These are phyloP conservation scores for Apogon talboti DNA, from an alignment of 2,797 vertebrate genomes.

Conservation along the genomic window DNA sequence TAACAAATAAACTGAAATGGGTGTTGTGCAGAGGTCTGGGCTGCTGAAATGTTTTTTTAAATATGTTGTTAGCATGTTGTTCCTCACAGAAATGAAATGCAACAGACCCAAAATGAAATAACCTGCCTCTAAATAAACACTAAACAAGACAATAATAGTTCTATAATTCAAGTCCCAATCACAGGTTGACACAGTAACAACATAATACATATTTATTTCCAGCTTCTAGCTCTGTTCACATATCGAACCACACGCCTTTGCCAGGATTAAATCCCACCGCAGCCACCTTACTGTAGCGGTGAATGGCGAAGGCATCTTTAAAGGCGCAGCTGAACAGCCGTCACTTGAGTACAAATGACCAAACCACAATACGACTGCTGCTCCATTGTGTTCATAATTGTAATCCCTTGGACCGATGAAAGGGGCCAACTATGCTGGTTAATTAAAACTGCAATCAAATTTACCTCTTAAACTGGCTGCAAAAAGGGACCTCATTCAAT, in stretches of 20 bases:
- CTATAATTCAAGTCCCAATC: neutral
- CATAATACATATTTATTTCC: slow-evolving; percentile 9
- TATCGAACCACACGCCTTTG: slow-evolving; percentile 25
- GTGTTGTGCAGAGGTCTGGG: no score
- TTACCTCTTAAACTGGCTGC: slow-evolving; percentile 75
- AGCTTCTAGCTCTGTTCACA: neutral
- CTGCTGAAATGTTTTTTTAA: neutral
- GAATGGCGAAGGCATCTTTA: slow-evolving; percentile 58
- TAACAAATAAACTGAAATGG: no score
- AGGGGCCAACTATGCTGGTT: slow-evolving; percentile 77
- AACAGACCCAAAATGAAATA: slow-evolving; percentile 5
- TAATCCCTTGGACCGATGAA: slow-evolving; percentile 83
- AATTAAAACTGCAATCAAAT: slow-evolving; percentile 87
- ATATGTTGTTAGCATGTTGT: no score
- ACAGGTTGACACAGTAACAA: slow-evolving; percentile 16
- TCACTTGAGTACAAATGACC: slow-evolving; percentile 71
- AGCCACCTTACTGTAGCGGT: slow-evolving; percentile 39
- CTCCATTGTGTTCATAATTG: slow-evolving; percentile 81
- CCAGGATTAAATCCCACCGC: slow-evolving; percentile 50
- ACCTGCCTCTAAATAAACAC: neutral
- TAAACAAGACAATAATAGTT: neutral
- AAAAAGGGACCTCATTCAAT: slow-evolving; percentile 78
- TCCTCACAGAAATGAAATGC: neutral
- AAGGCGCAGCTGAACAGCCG: slow-evolving; percentile 59
- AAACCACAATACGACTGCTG: slow-evolving; percentile 70